Evolutionary conservation across 2,888 invertebrate species (phyloP).

Genomic region (Lithophane socia): DNA sequence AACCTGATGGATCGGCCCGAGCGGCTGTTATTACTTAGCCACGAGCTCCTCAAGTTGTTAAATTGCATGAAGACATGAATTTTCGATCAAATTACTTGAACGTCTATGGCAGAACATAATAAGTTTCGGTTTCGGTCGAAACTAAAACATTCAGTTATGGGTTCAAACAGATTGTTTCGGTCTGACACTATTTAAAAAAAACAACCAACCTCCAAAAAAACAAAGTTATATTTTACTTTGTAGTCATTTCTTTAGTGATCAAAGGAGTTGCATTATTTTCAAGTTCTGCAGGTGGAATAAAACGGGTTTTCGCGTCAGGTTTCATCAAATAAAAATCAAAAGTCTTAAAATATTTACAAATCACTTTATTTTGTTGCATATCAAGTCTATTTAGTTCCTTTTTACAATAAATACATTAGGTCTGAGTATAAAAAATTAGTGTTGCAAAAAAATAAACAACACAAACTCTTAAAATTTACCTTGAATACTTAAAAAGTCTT

Average conservation of each 20-base stretch:
- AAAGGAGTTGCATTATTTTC: neutral
- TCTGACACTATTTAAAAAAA: slow-evolving; percentile 4
- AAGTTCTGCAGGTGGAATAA: neutral
- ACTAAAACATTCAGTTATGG: neutral
- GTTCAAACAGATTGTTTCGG: neutral
- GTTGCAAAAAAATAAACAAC: slow-evolving; percentile 85
- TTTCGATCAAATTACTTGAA: too few species aligned
- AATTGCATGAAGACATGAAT: too few species aligned
- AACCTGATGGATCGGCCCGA: too few species aligned
- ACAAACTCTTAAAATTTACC: slow-evolving; percentile 83
- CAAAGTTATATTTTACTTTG: too few species aligned
- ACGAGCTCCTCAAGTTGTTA: too few species aligned
- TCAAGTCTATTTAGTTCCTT: slow-evolving; percentile 87
- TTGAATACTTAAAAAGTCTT: slow-evolving; percentile 81
- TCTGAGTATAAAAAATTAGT: slow-evolving; percentile 88
- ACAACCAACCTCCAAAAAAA: too few species aligned
- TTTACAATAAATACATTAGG: slow-evolving; percentile 88
- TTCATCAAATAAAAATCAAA: slow-evolving; percentile 60
- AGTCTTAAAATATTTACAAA: slow-evolving; percentile 84
- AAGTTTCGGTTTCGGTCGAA: neutral
- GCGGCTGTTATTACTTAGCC: too few species aligned
- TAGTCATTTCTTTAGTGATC: neutral
- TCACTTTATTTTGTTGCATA: slow-evolving; percentile 89
- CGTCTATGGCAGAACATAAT: too few species aligned
- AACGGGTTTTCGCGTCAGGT: too few species aligned